Percentiles rank a stretch among this genome's conserved stretches.
These are phyloP conservation scores for Drosophila percnosoma DNA, from an alignment of 2,888 invertebrate genomes.

Conservation along the genomic window DNA sequence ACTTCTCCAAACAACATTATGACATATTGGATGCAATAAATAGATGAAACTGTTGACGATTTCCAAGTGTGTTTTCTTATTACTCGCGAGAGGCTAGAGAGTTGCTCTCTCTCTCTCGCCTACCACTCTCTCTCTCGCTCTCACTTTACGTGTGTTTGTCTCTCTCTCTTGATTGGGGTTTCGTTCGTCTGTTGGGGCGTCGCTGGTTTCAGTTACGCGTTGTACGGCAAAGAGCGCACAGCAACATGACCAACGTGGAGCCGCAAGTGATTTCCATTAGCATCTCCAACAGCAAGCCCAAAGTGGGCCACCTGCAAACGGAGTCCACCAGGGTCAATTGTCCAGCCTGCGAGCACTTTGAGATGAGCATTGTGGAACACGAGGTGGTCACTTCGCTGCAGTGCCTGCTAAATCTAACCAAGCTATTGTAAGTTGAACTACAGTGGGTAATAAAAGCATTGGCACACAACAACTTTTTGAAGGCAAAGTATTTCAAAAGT, in stretches of 20 bases:
- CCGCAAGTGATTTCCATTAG: slow-evolving; percentile 56
- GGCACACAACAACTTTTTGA: too few relatives aligned
- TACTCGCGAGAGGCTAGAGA: slow-evolving; percentile 5
- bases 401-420: slow-evolving; percentile 64
- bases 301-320: slow-evolving; percentile 73
- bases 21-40: slow-evolving; percentile 23
- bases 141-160: not conserved
- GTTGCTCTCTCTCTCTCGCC: not conserved
- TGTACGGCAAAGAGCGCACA: slow-evolving; percentile 30
- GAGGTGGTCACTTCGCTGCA: slow-evolving; percentile 80
- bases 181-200: slow-evolving; percentile 27
- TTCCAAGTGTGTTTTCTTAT: slow-evolving; percentile 30
- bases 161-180: not conserved
- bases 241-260: slow-evolving; percentile 66
- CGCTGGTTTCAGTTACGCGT: slow-evolving; percentile 45
- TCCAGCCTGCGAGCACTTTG: slow-evolving; percentile 78
- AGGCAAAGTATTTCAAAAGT: not conserved
- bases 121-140: slow-evolving; percentile 7
- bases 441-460: not conserved
- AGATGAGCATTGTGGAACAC: slow-evolving; percentile 71
- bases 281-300: slow-evolving; percentile 52
- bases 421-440: slow-evolving; percentile 63
- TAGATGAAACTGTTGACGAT: not conserved
- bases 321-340: slow-evolving; percentile 77
- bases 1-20: not conserved